phyloP scores from a whole-genome alignment of 1,140 invertebrate species.

The Metaphire vulgaris region DNA sequence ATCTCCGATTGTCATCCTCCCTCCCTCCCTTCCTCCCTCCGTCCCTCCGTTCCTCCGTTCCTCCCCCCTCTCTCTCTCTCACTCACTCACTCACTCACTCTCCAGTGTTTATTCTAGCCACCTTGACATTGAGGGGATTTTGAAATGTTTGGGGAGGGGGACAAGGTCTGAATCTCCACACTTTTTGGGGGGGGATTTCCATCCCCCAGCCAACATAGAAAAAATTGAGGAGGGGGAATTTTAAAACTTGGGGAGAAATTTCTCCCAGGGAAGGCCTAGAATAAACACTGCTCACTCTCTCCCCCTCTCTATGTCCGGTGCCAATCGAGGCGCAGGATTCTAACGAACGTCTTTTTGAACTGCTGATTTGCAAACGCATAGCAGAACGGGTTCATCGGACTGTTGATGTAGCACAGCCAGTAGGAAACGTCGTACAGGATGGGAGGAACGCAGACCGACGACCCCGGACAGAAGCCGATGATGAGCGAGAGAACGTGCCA shows the following conservation, averaged over 20 bases:
- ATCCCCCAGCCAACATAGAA: too few species aligned
- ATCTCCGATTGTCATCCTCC: too few species aligned
- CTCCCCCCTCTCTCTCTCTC: neutral
- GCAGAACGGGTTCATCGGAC: slow-evolving; percentile 86
- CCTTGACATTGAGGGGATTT: too few species aligned
- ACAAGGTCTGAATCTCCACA: too few species aligned
- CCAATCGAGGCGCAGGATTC: slow-evolving; percentile 45
- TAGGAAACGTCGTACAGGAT: slow-evolving; percentile 96
- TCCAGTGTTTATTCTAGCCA: too few species aligned
- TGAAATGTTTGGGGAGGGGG: too few species aligned
- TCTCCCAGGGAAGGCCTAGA: too few species aligned
- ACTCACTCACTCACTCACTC: neutral
- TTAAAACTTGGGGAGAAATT: too few species aligned
- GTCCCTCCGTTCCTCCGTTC: neutral
- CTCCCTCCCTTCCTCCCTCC: too few species aligned
- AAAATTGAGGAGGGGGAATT: too few species aligned
- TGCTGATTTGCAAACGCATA: slow-evolving; percentile 98
- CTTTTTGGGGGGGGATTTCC: too few species aligned
- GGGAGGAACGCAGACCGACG: slow-evolving; percentile 72
- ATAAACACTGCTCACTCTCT: neutral
- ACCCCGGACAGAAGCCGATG: slow-evolving; percentile 82
- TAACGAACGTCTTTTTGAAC: slow-evolving; percentile 91
- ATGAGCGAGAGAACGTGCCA: slow-evolving; percentile 91
- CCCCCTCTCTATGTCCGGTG: slow-evolving; percentile 29
- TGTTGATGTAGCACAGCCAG: slow-evolving; percentile 97